These are phyloP conservation scores for Drosophila quadrilineata DNA, from an alignment of 1,140 invertebrate species.

Conservation along the genomic window DNA sequence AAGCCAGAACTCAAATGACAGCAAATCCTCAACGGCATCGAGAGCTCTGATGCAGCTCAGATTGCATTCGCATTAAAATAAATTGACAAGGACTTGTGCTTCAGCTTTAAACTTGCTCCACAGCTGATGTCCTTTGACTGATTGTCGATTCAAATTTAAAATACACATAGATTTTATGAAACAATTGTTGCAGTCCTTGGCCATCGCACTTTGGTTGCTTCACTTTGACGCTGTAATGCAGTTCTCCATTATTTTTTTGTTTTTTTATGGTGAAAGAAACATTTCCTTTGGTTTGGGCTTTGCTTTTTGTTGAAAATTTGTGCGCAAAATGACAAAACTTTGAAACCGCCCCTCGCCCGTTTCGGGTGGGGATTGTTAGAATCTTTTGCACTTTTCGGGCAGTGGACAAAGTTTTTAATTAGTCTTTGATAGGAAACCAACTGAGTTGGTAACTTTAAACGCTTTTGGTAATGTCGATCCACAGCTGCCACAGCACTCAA, in stretches of 20 bases:
- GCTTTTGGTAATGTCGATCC: slow-evolving; percentile 39
- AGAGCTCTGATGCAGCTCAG: too few species aligned
- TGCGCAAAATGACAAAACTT: slow-evolving; percentile 74
- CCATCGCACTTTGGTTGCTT: too few species aligned
- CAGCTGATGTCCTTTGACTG: too few species aligned
- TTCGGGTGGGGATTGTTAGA: slow-evolving; percentile 36
- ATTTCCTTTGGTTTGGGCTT: too few species aligned
- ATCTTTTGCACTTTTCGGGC: slow-evolving; percentile 53
- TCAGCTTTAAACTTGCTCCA: slow-evolving; percentile 33
- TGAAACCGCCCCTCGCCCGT: slow-evolving; percentile 38
- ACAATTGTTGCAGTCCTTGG: too few species aligned
- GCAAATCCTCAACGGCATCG: slow-evolving; percentile 66
- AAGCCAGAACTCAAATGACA: slow-evolving; percentile 60
- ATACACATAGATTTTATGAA: too few species aligned
- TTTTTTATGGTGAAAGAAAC: too few species aligned
- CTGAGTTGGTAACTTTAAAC: slow-evolving; percentile 46
- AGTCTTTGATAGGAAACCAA: slow-evolving; percentile 77
- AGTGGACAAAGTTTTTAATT: slow-evolving; percentile 75
- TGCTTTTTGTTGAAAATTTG: slow-evolving; percentile 71
- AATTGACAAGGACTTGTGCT: slow-evolving; percentile 48
- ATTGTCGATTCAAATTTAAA: too few species aligned
- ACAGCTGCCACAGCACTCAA: background rate
- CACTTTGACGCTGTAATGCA: too few species aligned
- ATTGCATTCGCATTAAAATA: slow-evolving; percentile 65
- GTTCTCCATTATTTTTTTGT: too few species aligned